Base-by-base conservation (phyloP, 2,113 vertebrate genomes). In the Vulpes vulpes region DNA sequence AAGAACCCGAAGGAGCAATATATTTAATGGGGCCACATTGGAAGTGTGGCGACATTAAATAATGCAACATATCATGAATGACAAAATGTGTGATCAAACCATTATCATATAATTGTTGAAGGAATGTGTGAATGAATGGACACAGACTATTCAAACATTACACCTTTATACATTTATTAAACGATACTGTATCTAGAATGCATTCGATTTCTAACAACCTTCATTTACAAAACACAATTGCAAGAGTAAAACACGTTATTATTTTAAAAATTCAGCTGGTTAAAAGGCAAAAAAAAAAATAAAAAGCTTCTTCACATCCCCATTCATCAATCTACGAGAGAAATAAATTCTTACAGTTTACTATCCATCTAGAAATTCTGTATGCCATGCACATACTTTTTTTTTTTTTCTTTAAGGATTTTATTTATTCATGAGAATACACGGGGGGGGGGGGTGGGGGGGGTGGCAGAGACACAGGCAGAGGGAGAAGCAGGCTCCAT, bases 211-310 rank as follows among this genome's bases (percentile, higher is more conserved):
- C 60, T 81, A 83, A 86, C 22, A 60, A n/a, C 82, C 8, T 59
- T 93, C 19, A 49, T 84, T 96, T 76, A 51, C 80, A 96, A 92
- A 96, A 79, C 11, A 83, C 85, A 92, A 65, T 30, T 93, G 11
- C 69, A 73, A 81, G 62, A 90, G 35, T 96, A 91, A 88, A 83
- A 80, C 20, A 91, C 22, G 10, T 65, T 83, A 35, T 10, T 82
- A 67, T 53, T 62, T 92, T 43, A 38, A 93, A 79, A 78, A 67
- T 64, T 82, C 65, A 92, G 25, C 5, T 59, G 9, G 23, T 65
- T 89, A 57, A 78, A 80, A 90, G 59, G 32, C 57, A 51, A 89
- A 91, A 35, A 35, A 35, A 35, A 35, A 62, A 3, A 11, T 69
- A 57, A 78, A 89, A 88, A 73, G 25, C 22, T 32, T 76, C n/a